Evolutionary conservation across 2,113 vertebrate genomes (phyloP).

Genomic region (Rhodinocichla rosea): DNA sequence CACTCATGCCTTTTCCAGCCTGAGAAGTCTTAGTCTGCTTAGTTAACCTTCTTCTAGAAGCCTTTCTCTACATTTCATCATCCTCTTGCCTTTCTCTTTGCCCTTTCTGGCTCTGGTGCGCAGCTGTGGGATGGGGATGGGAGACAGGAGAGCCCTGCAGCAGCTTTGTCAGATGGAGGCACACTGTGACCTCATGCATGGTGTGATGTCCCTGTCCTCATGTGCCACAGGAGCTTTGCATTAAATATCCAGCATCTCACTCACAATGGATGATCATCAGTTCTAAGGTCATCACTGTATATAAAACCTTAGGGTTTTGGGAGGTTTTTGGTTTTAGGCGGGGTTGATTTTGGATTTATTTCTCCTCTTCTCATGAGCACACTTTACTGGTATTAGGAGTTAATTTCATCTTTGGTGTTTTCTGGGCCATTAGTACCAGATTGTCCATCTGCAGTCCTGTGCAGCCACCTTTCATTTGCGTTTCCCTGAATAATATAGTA

Average conservation of each 20-base stretch:
- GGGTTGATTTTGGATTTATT: neutral
- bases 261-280: neutral
- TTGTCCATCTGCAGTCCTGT: neutral
- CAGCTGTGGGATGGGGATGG: neutral
- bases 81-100: neutral
- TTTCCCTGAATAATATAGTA: neutral
- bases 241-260: neutral
- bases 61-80: neutral
- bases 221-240: neutral
- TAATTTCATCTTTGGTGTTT: neutral
- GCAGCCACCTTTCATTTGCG: neutral
- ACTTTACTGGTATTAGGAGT: neutral
- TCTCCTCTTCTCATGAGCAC: neutral
- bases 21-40: neutral
- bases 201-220: neutral
- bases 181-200: accelerated
- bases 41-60: neutral
- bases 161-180: accelerated
- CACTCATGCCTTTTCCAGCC: neutral
- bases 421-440: neutral
- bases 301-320: neutral
- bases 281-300: neutral
- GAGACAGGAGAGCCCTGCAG: neutral
- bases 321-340: neutral
- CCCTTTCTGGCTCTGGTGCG: neutral